Percentiles rank a stretch among this genome's conserved stretches.
Conservation (phyloP, 2,797 vertebrate species). For the Dallia pectoralis region DNA sequence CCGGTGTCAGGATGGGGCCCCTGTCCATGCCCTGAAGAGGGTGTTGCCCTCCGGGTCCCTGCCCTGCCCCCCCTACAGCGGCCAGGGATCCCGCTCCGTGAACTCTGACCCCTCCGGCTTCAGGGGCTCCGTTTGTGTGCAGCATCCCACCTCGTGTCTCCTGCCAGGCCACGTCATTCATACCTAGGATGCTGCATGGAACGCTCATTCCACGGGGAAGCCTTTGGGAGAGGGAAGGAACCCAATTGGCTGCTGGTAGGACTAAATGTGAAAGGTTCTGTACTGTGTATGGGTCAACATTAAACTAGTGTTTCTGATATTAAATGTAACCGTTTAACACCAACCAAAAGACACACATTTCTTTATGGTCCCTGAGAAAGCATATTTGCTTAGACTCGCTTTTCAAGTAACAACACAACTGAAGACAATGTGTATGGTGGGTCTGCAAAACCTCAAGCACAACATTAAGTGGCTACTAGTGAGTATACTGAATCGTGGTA, state of each 20-base stretch:
- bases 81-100: slow-evolving; percentile 63
- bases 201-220: slow-evolving; percentile 78
- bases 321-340: background rate
- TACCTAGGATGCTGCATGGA: slow-evolving; percentile 79
- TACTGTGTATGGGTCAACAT: background rate
- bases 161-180: slow-evolving; percentile 84
- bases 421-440: background rate
- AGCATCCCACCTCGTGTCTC: slow-evolving; percentile 79
- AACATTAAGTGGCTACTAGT: background rate
- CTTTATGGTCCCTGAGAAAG: background rate
- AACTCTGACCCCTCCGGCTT: slow-evolving; percentile 64
- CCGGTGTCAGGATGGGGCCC: slow-evolving; percentile 58
- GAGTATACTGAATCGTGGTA: background rate
- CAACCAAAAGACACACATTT: background rate
- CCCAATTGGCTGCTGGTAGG: background rate
- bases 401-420: background rate
- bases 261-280: background rate
- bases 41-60: slow-evolving; percentile 62
- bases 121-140: slow-evolving; percentile 72
- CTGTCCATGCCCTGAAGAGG: slow-evolving; percentile 68
- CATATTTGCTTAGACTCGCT: background rate
- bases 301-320: background rate
- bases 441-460: background rate
- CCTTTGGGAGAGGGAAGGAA: slow-evolving; percentile 37
- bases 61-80: slow-evolving; percentile 59